Conservation (phyloP, 2,888 invertebrate genomes). For the Nematopogon swammerdamellus region DNA sequence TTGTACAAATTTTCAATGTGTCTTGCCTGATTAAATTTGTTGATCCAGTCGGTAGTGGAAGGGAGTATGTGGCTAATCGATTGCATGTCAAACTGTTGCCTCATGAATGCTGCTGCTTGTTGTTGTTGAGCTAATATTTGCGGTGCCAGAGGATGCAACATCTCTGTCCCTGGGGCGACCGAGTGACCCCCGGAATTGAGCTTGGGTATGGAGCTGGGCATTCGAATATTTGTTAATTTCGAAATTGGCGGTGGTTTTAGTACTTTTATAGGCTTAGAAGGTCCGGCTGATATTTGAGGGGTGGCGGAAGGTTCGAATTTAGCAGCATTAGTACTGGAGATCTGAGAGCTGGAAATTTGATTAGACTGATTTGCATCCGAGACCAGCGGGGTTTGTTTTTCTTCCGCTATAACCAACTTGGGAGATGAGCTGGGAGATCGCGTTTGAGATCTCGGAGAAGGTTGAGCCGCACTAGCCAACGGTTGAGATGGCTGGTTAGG, state of each 20-base stretch:
- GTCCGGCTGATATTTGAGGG: constrained; percentile 28
- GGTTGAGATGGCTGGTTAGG: constrained; percentile 18
- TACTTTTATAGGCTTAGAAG: constrained; percentile 34
- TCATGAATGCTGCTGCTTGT: constrained; percentile 20
- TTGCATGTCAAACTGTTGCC: constrained; percentile 40
- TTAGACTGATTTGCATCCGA: constrained; percentile 39
- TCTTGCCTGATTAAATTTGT: constrained; percentile 11
- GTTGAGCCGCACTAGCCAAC: constrained; percentile 26
- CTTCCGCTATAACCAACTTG: constrained; percentile 49
- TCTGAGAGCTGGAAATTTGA: constrained; percentile 40
- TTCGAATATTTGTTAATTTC: constrained; percentile 30
- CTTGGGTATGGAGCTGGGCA: constrained; percentile 16
- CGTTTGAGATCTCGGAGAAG: constrained; percentile 41
- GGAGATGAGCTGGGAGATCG: constrained; percentile 53
- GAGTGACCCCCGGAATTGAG: constrained; percentile 1
- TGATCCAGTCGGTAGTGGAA: background rate
- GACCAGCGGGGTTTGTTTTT: constrained; percentile 32
- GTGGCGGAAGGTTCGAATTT: constrained; percentile 23
- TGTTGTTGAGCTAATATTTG: constrained; percentile 3
- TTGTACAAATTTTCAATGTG: constrained; percentile 35
- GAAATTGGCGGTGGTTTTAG: constrained; percentile 25
- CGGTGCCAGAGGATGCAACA: background rate
- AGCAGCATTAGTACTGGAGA: constrained; percentile 25
- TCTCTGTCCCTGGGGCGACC: background rate
- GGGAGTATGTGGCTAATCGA: background rate